Base-by-base conservation (phyloP, 2,888 invertebrate genomes). In the Portevinia maculata region DNA sequence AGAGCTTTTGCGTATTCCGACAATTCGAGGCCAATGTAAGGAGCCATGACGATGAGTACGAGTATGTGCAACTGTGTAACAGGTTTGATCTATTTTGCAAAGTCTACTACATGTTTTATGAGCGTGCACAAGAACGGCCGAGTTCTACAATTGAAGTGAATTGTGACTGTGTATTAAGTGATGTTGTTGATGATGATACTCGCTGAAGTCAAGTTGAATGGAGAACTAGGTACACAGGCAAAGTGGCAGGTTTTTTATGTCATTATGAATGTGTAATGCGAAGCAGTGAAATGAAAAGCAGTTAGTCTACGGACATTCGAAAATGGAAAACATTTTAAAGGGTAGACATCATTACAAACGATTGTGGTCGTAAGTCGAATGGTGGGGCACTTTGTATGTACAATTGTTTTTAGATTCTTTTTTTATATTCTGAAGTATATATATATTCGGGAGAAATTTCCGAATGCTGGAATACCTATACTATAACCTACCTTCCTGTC, bases 81-180 rank as follows among this genome's bases (percentile, higher is more conserved):
- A 81, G 75, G 81, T 81, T 75, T 81, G 81, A 65, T 81, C 64
- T 53, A 75, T 60, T 65, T 70, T 19, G 46, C 34, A 32, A 28
- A 34, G 69, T 34, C 30, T 62, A 55, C 55, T 28, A n/a, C 37
- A n/a, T n/a, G 50, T 69, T 73, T 55, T 53, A 79, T 59, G 50
- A 59, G 57, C 44, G 50, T 55, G 37, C 74, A 69, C 37, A 67
- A 39, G 32, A 46, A 59, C 13, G 28, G 65, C 53, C 48, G 41
- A 48, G 28, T 28, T n/a, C 46, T 28, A 39, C 30, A 8, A 48
- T 30, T 55, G 13, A 41, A n/a, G 67, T 21, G 53, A 55, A 39
- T 39, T 41, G 41, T 21, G 41, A 7, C 32, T 28, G 52, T 32
- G 24, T 30, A 8, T 70, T 57, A 53, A 60, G 59, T 67, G 65